phyloP scores from a whole-genome alignment of 2,888 invertebrate genomes.

The Polydrusus pterygomalis region DNA sequence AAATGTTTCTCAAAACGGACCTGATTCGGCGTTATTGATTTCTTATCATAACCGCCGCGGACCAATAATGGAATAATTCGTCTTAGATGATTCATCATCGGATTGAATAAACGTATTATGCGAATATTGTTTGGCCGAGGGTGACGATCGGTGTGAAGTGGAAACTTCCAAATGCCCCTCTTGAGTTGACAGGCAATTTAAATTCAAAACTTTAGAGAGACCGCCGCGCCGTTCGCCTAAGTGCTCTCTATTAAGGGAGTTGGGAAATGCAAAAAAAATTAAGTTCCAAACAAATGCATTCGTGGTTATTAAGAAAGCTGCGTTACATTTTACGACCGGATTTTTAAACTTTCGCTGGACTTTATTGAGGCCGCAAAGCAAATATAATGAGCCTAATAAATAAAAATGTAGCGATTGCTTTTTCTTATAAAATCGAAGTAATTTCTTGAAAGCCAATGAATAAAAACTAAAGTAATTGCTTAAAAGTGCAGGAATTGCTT shows the following conservation, averaged over 20 bases:
- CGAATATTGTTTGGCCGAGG: neutral
- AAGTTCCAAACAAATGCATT: neutral
- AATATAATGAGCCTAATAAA: no score
- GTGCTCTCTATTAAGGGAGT: conserved; percentile 11
- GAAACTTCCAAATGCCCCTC: conserved; percentile 1
- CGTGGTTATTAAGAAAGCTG: neutral
- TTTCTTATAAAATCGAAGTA: no score
- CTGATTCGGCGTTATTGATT: neutral
- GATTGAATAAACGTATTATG: conserved; percentile 1
- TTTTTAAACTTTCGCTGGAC: no score
- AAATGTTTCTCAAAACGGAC: neutral
- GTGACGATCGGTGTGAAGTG: conserved; percentile 13
- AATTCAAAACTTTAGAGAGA: neutral
- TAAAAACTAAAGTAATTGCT: no score
- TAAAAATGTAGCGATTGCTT: no score
- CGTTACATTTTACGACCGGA: neutral
- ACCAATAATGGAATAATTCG: no score
- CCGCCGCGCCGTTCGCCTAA: neutral
- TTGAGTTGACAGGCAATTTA: conserved; percentile 3
- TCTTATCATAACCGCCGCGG: no score
- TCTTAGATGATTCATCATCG: neutral
- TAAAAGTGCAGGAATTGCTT: no score
- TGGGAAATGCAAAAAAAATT: neutral
- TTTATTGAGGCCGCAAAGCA: no score
- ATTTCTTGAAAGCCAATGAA: no score